Conservation (phyloP, 2,797 vertebrate genomes). For the Austrolebias charrua region DNA sequence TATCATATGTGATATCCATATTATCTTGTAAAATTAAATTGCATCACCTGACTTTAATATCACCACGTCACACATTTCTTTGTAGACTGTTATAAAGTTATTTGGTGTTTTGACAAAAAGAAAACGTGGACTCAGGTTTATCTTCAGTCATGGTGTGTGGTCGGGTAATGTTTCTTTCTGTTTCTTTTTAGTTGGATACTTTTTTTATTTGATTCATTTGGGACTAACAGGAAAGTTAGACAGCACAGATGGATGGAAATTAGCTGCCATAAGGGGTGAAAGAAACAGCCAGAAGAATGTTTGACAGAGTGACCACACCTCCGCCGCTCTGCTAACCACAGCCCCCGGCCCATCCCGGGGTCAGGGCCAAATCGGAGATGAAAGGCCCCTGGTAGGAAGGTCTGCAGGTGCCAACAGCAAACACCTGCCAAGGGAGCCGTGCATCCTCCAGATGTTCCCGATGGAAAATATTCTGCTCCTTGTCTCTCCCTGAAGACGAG, state of each 20-base stretch:
- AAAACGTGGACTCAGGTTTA: no score
- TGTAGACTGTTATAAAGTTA: no score
- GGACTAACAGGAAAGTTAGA: no score
- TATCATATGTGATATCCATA: no score
- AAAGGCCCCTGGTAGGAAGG: constrained; percentile 71
- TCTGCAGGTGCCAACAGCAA: constrained; percentile 59
- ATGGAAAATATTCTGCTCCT: constrained; percentile 41
- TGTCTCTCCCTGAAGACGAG: constrained; percentile 27
- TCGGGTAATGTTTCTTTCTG: no score
- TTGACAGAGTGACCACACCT: constrained; percentile 55
- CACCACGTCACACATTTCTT: no score
- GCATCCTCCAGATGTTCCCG: constrained; percentile 67
- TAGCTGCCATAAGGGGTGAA: background rate
- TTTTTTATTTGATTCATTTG: no score
- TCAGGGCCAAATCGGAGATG: constrained; percentile 67
- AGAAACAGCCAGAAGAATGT: constrained; percentile 44
- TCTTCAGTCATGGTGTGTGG: no score
- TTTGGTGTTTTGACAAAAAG: no score
- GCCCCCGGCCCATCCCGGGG: constrained; percentile 61
- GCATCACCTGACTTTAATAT: no score
- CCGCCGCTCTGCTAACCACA: constrained; percentile 48
- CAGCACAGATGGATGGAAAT: background rate
- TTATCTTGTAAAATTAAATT: no score
- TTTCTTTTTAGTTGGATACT: no score
- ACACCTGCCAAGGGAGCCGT: constrained; percentile 64